Evolutionary conservation across 1,140 invertebrate genomes (phyloP).

Genomic region (Xylocopa sonorina): DNA sequence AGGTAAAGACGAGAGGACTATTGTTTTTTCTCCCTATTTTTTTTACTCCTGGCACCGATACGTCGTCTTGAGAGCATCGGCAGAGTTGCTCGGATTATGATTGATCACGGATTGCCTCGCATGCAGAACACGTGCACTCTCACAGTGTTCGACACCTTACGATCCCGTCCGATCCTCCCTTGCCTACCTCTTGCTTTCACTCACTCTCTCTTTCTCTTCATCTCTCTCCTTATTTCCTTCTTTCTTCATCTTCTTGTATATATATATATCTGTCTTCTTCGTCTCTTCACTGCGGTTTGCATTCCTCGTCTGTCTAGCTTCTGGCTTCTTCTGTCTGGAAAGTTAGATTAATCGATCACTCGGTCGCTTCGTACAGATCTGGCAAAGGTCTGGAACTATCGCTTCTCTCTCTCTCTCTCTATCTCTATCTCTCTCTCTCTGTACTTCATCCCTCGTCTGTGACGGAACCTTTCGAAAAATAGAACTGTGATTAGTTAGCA

Average conservation of each 20-base stretch:
- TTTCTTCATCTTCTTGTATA: conserved; percentile 31
- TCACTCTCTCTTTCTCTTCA: background rate
- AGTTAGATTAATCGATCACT: background rate
- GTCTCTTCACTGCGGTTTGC: background rate
- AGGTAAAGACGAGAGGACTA: conserved; percentile 39
- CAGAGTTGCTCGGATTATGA: conserved; percentile 34
- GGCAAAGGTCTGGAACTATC: background rate
- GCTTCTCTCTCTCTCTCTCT: background rate
- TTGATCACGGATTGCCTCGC: conserved; percentile 44
- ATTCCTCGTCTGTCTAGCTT: background rate
- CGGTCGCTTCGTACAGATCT: background rate
- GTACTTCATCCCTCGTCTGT: no score
- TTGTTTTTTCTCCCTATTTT: background rate
- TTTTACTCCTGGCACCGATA: conserved; percentile 45
- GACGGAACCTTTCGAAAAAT: background rate
- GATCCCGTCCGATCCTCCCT: background rate
- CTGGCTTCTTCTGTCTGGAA: background rate
- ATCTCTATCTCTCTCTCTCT: background rate
- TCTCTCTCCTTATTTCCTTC: background rate
- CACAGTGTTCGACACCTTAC: conserved; percentile 4
- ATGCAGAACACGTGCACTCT: conserved; percentile 35
- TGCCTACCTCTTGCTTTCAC: no score
- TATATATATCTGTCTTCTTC: conserved; percentile 9
- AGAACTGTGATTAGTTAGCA: background rate
- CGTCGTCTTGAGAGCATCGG: conserved; percentile 51